Base-by-base conservation (phyloP, 1,140 invertebrate genomes). In the Brachionus koreanus region DNA sequence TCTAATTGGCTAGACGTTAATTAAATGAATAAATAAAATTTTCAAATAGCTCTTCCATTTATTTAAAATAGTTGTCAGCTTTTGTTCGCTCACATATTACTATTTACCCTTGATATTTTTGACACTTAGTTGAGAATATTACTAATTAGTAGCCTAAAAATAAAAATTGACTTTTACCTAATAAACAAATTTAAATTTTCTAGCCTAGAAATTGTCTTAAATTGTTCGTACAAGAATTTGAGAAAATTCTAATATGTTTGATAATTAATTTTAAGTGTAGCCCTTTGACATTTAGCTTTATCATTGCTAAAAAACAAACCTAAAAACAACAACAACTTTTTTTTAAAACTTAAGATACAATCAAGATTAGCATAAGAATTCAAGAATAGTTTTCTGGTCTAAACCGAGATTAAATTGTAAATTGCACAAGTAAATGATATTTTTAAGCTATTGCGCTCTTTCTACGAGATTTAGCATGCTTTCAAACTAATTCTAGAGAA, bases 21-120 rank as follows among this genome's bases (percentile, higher is more conserved):
- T 57, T 57, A 57, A 23, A 57, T 57, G 49, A 57, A 57, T 57
- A 57, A 57, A 57, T 57, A 57, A 57, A 57, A 19, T 52, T 57
- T 57, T 57, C 19, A n/a, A 23, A 57, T 57, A 57, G 16, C 49
- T 57, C 16, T 19, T 57, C 49, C 49, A 57, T 57, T 57, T 57
- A 19, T 9, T 23, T 57, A 57, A 57, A 52, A 57, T 57, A 57
- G 5, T 57, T 57, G 19, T 57, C 16, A 57, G 49, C 49, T 57
- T 23, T 19, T 9, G 3, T 57, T 57, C 49, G 7, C 16, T 57
- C 49, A 57, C 49, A 57, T 49, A 49, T 57, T 57, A 57, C 29
- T 29, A 29, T n/a, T 19, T 57, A 25, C 49, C 49, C 49, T 57
- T 57, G 49, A 57, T 57, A 29, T 9, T 57, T 42, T 42, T 23